Evolutionary conservation across 2,113 vertebrate species (phyloP), one percentile per base, ranked within the genome.

Genomic region (Peromyscus californicus): DNA sequence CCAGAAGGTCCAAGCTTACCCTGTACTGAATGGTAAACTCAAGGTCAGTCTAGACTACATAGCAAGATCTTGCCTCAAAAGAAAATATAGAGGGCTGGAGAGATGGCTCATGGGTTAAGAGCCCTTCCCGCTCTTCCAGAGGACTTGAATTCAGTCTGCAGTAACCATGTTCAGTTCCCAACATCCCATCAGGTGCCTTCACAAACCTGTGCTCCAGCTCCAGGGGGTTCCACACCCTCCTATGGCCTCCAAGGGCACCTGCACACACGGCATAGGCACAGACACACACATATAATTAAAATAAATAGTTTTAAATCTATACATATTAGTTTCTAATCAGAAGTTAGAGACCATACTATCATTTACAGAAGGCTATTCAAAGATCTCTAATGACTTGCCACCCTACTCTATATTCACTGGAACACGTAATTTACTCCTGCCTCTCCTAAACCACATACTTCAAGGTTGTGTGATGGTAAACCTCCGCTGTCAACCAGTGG

Each of bases 341-440:
- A 79, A 89, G 24, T 96, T 9, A 96, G 67, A 95, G 61, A 54
- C n/a, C 42, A 51, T 54, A n/a, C 33, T 75, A 78, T 29, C 75
- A 63, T 29, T 61, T 72, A 65, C 65, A 83, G 42, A 2, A 87
- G 7, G 22, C 45, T 70, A 82, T 12, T 29, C 36, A 51, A 61
- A 65, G 33, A 10, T 45, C 79, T 72, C 59, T 7, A 61, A 48
- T 16, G 45, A 61, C 42, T 61, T 74, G n/a, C 70, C 74, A 12
- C 63, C 17, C 54, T 31, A 21, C 0, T 39, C 0, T 45, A 5
- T 4, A 65, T 26, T 24, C 39, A 63, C 7, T 70, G 78, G 48
- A 42, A 61, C 7, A 11, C 12, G 17, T 59, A 4, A 59, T 26
- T 59, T 59, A 57, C 51, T 19, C 45, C 51, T 59, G 33, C 51